These are phyloP conservation scores for Scaptomyza cyrtandrae DNA, from an alignment of 2,888 invertebrate species.

Conservation along the genomic window DNA sequence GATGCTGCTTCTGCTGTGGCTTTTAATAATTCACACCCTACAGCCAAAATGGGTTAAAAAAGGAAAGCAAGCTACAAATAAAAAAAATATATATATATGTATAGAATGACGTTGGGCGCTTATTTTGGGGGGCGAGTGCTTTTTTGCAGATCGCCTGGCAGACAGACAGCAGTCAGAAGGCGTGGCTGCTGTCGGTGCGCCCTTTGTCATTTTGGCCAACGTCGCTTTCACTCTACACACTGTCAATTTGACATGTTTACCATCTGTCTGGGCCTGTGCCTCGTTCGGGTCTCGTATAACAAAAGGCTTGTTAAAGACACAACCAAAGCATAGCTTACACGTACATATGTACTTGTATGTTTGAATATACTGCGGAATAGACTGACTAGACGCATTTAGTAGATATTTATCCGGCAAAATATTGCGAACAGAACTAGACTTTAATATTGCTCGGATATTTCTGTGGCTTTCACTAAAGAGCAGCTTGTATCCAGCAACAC, in stretches of 20 bases:
- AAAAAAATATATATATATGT: background rate
- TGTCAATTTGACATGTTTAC: conserved; percentile 81
- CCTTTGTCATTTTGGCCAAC: conserved; percentile 69
- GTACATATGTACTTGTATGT: background rate
- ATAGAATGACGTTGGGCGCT: conserved; percentile 15
- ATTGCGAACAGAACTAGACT: conserved; percentile 41
- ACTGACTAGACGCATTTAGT: conserved; percentile 38
- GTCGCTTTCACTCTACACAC: conserved; percentile 74
- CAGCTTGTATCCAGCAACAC: conserved; percentile 11
- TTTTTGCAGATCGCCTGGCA: conserved; percentile 11
- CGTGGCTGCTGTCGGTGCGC: conserved; percentile 47
- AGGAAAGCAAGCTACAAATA: conserved; percentile 41
- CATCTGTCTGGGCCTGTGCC: conserved; percentile 72
- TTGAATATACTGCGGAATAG: conserved; percentile 7
- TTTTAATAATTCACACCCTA: conserved; percentile 78
- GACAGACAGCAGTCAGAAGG: conserved; percentile 17
- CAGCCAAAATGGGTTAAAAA: conserved; percentile 71
- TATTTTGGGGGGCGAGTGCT: conserved; percentile 4
- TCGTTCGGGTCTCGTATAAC: conserved; percentile 57
- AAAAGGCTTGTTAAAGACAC: conserved; percentile 65
- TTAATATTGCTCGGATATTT: conserved; percentile 51
- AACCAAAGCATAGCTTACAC: conserved; percentile 42
- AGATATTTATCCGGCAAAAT: conserved; percentile 1
- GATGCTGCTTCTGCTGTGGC: conserved; percentile 38
- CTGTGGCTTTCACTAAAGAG: conserved; percentile 43